These are phyloP conservation scores for Chrysochloris asiatica DNA, from an alignment of 2,113 vertebrate genomes.

Conservation along the genomic window DNA sequence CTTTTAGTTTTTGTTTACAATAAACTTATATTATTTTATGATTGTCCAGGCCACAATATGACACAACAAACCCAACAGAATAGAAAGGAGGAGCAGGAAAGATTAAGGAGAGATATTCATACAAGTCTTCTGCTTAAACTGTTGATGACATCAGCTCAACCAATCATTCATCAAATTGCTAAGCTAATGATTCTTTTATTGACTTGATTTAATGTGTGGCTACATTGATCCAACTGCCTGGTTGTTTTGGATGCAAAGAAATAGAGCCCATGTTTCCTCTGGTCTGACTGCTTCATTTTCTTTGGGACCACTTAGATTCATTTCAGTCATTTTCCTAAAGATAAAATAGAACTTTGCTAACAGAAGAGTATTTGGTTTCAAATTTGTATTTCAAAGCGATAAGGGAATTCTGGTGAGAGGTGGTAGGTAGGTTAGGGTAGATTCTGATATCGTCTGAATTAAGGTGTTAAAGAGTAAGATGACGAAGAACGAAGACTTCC, in stretches of 20 bases:
- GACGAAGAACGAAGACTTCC: background rate
- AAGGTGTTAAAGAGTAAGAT: background rate
- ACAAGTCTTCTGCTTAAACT: background rate
- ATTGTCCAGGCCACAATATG: background rate
- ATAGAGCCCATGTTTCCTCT: background rate
- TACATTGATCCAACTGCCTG: slow-evolving; percentile 21
- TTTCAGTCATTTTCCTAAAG: background rate
- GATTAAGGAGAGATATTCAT: background rate
- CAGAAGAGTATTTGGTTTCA: background rate
- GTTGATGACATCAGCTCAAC: slow-evolving; percentile 11
- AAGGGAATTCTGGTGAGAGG: background rate
- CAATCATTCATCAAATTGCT: background rate
- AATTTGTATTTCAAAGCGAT: background rate
- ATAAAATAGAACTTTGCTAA: background rate
- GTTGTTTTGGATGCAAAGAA: slow-evolving; percentile 27
- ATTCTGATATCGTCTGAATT: background rate
- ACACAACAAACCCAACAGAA: background rate
- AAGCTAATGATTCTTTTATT: slow-evolving; percentile 32
- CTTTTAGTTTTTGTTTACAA: background rate
- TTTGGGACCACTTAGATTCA: background rate
- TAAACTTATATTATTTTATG: slow-evolving; percentile 10
- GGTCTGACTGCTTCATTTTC: background rate
- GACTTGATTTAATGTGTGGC: slow-evolving; percentile 23
- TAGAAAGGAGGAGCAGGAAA: background rate
- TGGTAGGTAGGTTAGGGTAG: background rate